Percentiles rank a stretch among this genome's conserved stretches.
These are phyloP conservation scores for Achroia grisella DNA, from an alignment of 1,140 invertebrate genomes.

Conservation along the genomic window DNA sequence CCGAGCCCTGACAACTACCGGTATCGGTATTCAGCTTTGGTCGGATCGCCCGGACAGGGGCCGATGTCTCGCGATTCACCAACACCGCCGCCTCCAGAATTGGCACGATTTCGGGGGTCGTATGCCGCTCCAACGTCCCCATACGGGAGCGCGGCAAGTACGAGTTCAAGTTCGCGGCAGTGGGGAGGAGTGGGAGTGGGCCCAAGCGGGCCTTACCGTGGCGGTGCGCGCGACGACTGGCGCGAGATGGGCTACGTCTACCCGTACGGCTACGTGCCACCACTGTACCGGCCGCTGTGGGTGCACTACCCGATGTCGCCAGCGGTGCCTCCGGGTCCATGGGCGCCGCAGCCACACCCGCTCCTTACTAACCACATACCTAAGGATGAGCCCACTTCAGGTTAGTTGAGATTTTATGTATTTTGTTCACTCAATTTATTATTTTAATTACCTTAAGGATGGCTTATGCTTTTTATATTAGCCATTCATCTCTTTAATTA, in stretches of 20 bases:
- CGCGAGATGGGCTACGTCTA: conserved; percentile 36
- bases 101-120: conserved; percentile 19
- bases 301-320: conserved; percentile 33
- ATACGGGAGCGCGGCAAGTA: conserved; percentile 19
- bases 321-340: conserved; percentile 44
- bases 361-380: conserved; percentile 63
- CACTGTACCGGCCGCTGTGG: conserved; percentile 50
- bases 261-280: conserved; percentile 37
- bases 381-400: conserved; percentile 66
- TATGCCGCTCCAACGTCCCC: conserved; percentile 35
- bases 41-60: conserved; percentile 32
- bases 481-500: too few species aligned
- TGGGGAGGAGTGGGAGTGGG: conserved; percentile 16
- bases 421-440: too few species aligned
- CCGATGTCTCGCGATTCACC: conserved; percentile 27
- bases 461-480: too few species aligned
- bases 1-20: conserved; percentile 53
- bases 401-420: conserved; percentile 24
- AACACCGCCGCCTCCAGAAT: conserved; percentile 21
- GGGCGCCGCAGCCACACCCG: conserved; percentile 59
- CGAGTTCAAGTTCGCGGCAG: background rate
- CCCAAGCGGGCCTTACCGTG: conserved; percentile 2
- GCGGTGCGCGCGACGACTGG: conserved; percentile 36
- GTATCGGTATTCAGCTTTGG: conserved; percentile 40
- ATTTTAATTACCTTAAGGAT: too few species aligned